phyloP scores from a whole-genome alignment of 2,888 invertebrate species.

The Morinoia aosen region DNA sequence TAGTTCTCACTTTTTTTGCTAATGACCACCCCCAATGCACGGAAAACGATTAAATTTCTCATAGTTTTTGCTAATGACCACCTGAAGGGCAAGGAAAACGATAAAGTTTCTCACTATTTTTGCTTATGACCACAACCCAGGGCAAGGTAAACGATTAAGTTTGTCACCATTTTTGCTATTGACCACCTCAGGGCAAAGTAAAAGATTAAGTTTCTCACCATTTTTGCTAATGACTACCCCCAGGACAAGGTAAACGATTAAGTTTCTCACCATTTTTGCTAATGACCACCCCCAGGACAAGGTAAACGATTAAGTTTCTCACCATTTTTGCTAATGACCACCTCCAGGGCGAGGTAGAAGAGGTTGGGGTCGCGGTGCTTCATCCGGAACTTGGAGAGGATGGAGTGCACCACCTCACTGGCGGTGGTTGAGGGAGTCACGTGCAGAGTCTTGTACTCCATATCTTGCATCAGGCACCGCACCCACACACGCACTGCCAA shows the following conservation, averaged over 20 bases:
- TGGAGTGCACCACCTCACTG: constrained; percentile 85
- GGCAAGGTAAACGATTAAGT: constrained; percentile 88
- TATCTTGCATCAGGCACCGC: constrained; percentile 87
- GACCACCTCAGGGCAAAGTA: constrained; percentile 87
- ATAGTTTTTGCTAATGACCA: constrained; percentile 76
- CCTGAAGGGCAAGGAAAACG: constrained; percentile 95
- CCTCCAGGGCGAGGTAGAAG: constrained; percentile 95
- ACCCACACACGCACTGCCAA: constrained; percentile 63
- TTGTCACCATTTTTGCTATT: constrained; percentile 87
- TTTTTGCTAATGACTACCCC: constrained; percentile 81
- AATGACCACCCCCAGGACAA: constrained; percentile 87
- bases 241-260: constrained; percentile 94
- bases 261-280: constrained; percentile 88
- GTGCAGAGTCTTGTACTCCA: constrained; percentile 94
- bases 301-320: constrained; percentile 77
- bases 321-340: constrained; percentile 80
- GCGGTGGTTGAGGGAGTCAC: constrained; percentile 91
- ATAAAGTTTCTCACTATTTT: constrained; percentile 90
- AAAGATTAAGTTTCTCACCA: constrained; percentile 76
- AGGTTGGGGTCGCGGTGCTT: constrained; percentile 91
- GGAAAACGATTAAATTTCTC: constrained; percentile 79
- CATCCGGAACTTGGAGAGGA: constrained; percentile 91
- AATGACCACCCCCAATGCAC: constrained; percentile 85
- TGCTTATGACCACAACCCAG: constrained; percentile 85
- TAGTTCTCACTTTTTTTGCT: constrained; percentile 90